Evolutionary conservation across 2,888 invertebrate genomes (phyloP).

Genomic region (Sisyra nigra): DNA sequence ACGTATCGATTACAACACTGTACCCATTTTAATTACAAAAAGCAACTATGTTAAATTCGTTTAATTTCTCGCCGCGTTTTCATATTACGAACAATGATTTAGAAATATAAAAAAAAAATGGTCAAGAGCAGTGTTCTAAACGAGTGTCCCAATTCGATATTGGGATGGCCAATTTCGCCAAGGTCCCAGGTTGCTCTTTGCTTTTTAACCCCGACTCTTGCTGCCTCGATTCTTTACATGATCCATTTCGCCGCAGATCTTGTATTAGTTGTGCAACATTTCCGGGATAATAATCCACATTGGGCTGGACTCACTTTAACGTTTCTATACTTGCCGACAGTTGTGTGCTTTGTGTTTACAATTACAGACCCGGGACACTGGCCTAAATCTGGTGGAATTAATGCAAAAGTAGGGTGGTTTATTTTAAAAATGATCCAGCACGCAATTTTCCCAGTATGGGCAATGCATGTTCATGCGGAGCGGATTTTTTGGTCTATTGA

Average conservation of each 20-base stretch:
- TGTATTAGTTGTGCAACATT: conserved; percentile 46
- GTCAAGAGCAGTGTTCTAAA: conserved; percentile 4
- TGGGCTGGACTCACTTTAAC: conserved; percentile 31
- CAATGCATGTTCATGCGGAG: conserved; percentile 49
- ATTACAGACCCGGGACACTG: conserved; percentile 41
- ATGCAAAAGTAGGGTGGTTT: conserved; percentile 30
- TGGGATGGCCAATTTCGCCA: conserved; percentile 7
- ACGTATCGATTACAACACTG: too few species aligned
- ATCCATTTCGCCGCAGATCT: conserved; percentile 50
- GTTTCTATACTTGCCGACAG: conserved; percentile 35
- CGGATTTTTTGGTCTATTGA: conserved; percentile 64
- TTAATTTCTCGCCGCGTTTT: too few species aligned
- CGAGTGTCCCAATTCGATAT: conserved; percentile 6
- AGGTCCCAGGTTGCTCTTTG: conserved; percentile 32
- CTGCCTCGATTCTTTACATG: conserved; percentile 45
- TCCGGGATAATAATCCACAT: conserved; percentile 35
- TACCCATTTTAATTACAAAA: too few species aligned
- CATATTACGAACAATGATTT: too few species aligned
- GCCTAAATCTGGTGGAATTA: conserved; percentile 30
- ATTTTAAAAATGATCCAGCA: conserved; percentile 31
- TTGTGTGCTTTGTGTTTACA: conserved; percentile 39
- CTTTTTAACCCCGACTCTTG: conserved; percentile 36
- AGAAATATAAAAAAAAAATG: conserved; percentile 1
- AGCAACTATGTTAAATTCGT: too few species aligned
- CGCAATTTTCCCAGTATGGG: conserved; percentile 40